Percentiles rank a stretch among this genome's conserved stretches.
Evolutionary conservation across 2,888 invertebrate species (phyloP).

Genomic region (Leuctra nigra): DNA sequence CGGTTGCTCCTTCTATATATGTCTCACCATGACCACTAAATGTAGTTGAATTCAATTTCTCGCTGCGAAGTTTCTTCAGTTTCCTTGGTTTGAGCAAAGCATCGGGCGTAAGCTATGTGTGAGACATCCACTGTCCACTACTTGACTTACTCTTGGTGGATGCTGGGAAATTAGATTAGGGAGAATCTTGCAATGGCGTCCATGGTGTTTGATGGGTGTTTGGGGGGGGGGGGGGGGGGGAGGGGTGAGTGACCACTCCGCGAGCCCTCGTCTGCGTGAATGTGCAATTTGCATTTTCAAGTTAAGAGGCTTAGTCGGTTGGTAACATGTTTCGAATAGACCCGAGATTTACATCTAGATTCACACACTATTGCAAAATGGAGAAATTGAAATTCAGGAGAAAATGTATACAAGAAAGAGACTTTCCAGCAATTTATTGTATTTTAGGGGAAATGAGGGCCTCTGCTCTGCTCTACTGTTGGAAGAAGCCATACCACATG

Average conservation of each 20-base stretch:
- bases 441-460: no score
- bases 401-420: no score
- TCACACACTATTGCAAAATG: no score
- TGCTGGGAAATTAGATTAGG: not conserved
- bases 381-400: no score
- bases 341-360: no score
- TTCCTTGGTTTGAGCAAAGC: not conserved
- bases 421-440: no score
- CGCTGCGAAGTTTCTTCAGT: not conserved
- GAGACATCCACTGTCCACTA: not conserved
- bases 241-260: slow-evolving; percentile 6
- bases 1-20: no score
- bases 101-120: not conserved
- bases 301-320: slow-evolving; percentile 1
- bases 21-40: not conserved
- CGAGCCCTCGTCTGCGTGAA: not conserved
- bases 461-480: no score
- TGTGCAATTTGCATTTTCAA: not conserved
- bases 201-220: no score
- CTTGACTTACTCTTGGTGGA: not conserved
- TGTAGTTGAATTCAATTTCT: slow-evolving; percentile 1
- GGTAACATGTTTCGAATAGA: no score
- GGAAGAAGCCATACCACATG: no score
- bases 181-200: not conserved
- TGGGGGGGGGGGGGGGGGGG: no score